These are phyloP conservation scores for Eubucco bourcierii DNA, from an alignment of 2,113 vertebrate species.

Conservation along the genomic window DNA sequence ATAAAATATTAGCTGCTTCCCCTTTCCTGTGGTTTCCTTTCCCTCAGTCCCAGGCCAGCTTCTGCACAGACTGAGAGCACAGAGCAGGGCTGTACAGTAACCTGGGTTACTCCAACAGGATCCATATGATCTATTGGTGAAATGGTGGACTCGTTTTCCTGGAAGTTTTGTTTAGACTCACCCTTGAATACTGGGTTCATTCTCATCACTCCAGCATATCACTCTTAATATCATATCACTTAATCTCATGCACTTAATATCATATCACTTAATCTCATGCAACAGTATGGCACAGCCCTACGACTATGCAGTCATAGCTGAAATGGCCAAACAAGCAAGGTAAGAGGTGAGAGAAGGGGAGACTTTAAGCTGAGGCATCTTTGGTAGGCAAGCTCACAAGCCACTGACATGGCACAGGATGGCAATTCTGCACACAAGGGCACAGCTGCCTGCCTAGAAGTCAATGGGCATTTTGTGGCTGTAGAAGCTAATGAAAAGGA, in stretches of 20 bases:
- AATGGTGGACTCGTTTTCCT: background rate
- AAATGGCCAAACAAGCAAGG: fast-evolving
- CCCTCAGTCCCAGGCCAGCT: background rate
- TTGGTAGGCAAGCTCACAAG: background rate
- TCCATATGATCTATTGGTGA: fast-evolving
- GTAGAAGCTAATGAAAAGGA: background rate
- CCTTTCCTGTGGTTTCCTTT: background rate
- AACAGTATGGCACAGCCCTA: background rate
- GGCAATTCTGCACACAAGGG: background rate
- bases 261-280: background rate
- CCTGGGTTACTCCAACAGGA: background rate
- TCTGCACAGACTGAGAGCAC: background rate
- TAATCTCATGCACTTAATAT: background rate
- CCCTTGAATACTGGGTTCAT: background rate
- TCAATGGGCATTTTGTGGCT: background rate
- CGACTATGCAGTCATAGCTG: background rate
- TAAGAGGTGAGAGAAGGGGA: background rate
- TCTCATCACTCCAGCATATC: background rate
- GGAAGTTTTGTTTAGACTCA: background rate
- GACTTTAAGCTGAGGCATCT: background rate
- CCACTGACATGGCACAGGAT: background rate
- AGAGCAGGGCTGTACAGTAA: background rate
- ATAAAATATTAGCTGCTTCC: background rate
- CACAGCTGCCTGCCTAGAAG: background rate
- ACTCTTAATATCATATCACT: too few relatives aligned